These are phyloP conservation scores for Drosophila ficusphila DNA, from an alignment of 1,140 invertebrate species.

Conservation along the genomic window DNA sequence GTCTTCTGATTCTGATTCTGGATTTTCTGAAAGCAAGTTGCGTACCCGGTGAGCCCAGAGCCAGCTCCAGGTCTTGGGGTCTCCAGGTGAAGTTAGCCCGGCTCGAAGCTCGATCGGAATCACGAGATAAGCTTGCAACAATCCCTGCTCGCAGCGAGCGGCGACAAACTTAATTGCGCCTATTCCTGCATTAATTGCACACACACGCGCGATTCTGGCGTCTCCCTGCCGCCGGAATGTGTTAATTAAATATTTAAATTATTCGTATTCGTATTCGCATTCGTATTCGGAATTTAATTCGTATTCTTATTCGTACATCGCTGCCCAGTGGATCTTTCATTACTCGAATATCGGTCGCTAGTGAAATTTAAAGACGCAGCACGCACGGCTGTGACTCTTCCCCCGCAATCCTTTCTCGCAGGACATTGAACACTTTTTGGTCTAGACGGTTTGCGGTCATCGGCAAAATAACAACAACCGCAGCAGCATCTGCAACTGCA, in stretches of 20 bases:
- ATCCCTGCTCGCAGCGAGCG: slow-evolving; percentile 35
- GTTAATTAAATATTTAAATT: slow-evolving; percentile 83
- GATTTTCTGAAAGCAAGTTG: slow-evolving; percentile 40
- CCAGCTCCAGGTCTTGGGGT: background rate
- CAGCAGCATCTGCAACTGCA: slow-evolving; percentile 19
- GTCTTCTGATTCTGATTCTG: background rate
- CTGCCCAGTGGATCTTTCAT: slow-evolving; percentile 35
- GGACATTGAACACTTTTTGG: slow-evolving; percentile 41
- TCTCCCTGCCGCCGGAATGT: slow-evolving; percentile 62
- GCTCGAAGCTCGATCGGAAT: slow-evolving; percentile 82
- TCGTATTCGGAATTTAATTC: too few species aligned
- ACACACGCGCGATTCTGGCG: slow-evolving; percentile 74
- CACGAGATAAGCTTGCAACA: slow-evolving; percentile 69
- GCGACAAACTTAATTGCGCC: slow-evolving; percentile 82
- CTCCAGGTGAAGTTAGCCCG: slow-evolving; percentile 12
- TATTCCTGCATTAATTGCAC: slow-evolving; percentile 83
- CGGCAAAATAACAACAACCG: slow-evolving; percentile 28
- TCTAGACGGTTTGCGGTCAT: slow-evolving; percentile 63
- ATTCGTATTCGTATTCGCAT: slow-evolving; percentile 44
- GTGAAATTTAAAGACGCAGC: slow-evolving; percentile 7
- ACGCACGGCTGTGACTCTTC: slow-evolving; percentile 19
- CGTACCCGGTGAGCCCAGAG: slow-evolving; percentile 17
- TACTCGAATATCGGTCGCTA: slow-evolving; percentile 32
- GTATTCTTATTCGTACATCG: slow-evolving; percentile 17
- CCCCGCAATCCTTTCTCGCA: slow-evolving; percentile 22